Conservation (phyloP, 2,797 vertebrate genomes). For the Clarias pachynema region DNA sequence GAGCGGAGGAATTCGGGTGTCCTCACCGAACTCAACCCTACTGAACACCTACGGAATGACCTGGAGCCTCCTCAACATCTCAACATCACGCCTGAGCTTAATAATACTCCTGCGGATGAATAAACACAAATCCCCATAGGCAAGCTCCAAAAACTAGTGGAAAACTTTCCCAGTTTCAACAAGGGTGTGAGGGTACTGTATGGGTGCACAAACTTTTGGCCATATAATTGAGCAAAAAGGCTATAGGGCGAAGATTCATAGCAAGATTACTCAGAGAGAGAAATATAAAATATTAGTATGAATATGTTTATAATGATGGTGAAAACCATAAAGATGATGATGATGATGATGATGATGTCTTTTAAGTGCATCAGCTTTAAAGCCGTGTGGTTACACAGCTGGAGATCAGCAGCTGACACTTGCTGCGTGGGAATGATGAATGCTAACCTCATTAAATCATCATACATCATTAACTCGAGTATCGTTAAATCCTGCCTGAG, state of each 20-base stretch:
- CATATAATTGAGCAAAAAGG: background rate
- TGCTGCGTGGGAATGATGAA: slow-evolving; percentile 6
- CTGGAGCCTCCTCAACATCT: background rate
- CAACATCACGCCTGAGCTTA: background rate
- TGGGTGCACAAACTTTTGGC: background rate
- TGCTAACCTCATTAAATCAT: slow-evolving; percentile 25
- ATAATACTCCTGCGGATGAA: background rate
- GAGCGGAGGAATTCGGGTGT: no score
- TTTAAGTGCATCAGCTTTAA: background rate
- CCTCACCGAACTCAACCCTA: no score
- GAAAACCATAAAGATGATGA: background rate
- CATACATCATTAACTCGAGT: slow-evolving; percentile 16
- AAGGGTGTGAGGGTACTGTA: background rate
- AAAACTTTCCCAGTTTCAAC: background rate
- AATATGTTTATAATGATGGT: background rate
- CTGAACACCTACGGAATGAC: background rate
- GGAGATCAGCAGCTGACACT: background rate
- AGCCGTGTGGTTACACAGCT: background rate
- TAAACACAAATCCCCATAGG: background rate
- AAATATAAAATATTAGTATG: background rate
- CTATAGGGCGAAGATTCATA: background rate
- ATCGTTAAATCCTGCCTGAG: background rate
- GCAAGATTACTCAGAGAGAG: background rate
- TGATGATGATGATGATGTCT: background rate
- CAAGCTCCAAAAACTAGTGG: background rate